Evolutionary conservation across 1,140 invertebrate species (phyloP), one percentile per base, ranked within the genome.

Genomic region (Drosophila arizonae): DNA sequence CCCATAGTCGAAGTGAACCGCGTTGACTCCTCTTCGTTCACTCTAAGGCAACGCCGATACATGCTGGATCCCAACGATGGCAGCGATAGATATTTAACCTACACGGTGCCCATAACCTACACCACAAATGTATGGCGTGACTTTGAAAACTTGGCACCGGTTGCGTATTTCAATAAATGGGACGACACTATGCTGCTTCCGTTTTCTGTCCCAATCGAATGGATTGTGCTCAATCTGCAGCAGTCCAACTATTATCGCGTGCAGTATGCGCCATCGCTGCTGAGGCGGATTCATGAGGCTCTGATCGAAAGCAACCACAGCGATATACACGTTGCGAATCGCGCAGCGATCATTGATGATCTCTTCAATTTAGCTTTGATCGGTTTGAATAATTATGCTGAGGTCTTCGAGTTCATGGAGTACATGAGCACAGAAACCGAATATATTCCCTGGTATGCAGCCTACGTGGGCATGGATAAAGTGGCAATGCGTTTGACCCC

Each of bases 281-380:
- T 94, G 92, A 41, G 77, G 3, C 90, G 91, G 2, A 82, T 95
- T 6, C 89, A 90, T 0, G 57, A 60, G 2, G 93, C 92, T 6
- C 70, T 95, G 8, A 68, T 74, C 1, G 79, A 71, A 24, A 62
- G 73, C 0, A 75, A 92, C 28, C 93, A 93, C 72, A 74, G 86
- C 2, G 81, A 76, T 2, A 95, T 97, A 66, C 93, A 95, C 51
- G 77, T 93, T 0, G 90, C 95, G 4, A 97, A 97, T 92, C 92
- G 96, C 61, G 96, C 95, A 0, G 96, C 97, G 80, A 91, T 97
- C 1, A 90, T 97, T 1, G 95, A 97, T 77, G 96, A 97, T 90
- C 93, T 95, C 2, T 94, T 95, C 58, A 94, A 94, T 72, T 92
- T 97, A 50, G 95, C 95, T 0, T 91, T 92, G 45, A 93, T 93